Base-by-base conservation (phyloP, 2,888 invertebrate genomes). In the Caenorhabditis sp. region DNA sequence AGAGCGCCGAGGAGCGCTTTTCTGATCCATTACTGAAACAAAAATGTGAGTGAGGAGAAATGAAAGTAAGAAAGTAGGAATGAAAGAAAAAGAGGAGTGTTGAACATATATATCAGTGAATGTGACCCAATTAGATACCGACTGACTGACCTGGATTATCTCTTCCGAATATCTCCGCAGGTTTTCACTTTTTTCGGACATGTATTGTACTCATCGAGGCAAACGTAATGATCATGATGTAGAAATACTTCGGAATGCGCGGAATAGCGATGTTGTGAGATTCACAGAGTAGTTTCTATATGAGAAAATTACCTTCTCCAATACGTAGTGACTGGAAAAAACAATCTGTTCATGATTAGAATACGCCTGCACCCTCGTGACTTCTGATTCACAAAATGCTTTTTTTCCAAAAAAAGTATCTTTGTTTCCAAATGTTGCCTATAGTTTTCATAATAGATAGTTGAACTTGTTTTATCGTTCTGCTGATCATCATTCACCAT, bases 1-100 rank as follows among this genome's bases (percentile, higher is more conserved):
- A 26, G 90, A 90, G 22, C 88, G 87, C 69, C 70, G 65, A 53
- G 44, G 78, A 18, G 70, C 68, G 44, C 74, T 35, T 50, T 70
- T 68, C 51, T 67, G 58, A 65, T 82, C 82, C 82, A 82, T 82
- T 13, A 32, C 69, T 68, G 37, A 24, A 74, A 32, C 40, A 28
- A 35, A 50, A 53, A 26, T 18, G 20, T 20, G 26, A 18, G 11
- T 37, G 3, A 53, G 22, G 44, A 15, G 5, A 65, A 26, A 61
- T 0, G 44, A 40, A 51, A 60, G 44, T 9, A 64, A 55, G 50
- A 69, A 60, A 51, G 26, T 24, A 50, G 26, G 56, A 78, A 70
- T 70, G 69, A 70, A 70, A 50, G 60, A 70, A 67, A 51, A 67
- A 64, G 65, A 58, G 60, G 35, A n/a, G 50, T 37, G 50, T 56